phyloP scores from a whole-genome alignment of 1,140 invertebrate species.

The Drosophila orena region DNA sequence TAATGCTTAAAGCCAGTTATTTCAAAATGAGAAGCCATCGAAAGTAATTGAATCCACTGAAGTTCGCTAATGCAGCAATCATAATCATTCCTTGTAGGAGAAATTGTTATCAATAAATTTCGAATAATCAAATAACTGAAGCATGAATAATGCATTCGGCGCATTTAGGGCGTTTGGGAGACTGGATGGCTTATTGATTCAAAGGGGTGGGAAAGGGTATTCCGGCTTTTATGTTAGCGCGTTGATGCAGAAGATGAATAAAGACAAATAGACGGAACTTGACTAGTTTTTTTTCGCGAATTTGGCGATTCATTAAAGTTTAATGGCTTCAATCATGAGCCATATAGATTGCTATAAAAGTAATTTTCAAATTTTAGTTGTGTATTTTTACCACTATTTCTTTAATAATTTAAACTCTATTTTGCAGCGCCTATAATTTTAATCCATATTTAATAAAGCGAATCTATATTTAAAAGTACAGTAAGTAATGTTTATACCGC shows the following conservation, averaged over 20 bases:
- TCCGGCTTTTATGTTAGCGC: slow-evolving; percentile 58
- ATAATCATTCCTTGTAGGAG: slow-evolving; percentile 34
- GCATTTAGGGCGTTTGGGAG: background rate
- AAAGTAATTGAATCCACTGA: slow-evolving; percentile 11
- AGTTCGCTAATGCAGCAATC: slow-evolving; percentile 16
- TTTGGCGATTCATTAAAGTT: background rate
- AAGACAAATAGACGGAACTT: background rate
- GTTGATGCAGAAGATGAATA: slow-evolving; percentile 53
- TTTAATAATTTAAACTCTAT: no score
- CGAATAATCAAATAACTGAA: slow-evolving; percentile 69
- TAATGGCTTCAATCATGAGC: background rate
- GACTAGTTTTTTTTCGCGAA: background rate
- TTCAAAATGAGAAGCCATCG: slow-evolving; percentile 6
- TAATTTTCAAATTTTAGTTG: no score
- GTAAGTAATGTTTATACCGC: no score
- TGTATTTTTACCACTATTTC: no score
- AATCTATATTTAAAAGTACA: no score
- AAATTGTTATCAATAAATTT: slow-evolving; percentile 64
- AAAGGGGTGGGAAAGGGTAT: background rate
- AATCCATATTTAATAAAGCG: no score
- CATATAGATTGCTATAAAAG: no score
- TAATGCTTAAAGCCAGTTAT: slow-evolving; percentile 4
- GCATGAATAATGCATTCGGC: slow-evolving; percentile 54
- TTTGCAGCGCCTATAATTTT: no score
- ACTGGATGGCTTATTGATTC: background rate